Base-by-base conservation (phyloP, 2,888 invertebrate genomes). In the Gibbula magus region DNA sequence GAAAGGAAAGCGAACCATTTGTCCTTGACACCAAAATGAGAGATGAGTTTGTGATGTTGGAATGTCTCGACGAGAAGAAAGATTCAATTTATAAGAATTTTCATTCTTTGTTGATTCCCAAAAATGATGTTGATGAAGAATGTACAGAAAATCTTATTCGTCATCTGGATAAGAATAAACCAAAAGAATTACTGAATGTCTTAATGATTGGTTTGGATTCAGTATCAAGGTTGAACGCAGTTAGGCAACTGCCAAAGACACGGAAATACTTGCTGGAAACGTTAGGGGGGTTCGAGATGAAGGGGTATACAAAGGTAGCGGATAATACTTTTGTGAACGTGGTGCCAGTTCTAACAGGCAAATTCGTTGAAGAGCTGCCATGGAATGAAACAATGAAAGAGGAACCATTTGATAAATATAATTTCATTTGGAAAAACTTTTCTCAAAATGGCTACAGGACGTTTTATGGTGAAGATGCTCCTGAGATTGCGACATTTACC, bases 281-380 rank as follows among this genome's bases (percentile, higher is more conserved):
- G 22, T 93, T 96, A 82, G 94, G 94, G n/a, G 95, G 95, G 66
- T 94, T 96, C 74, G 97, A 97, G 91, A 94, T 98, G 91, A 93
- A 96, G 85, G 98, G 98, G 7, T 97, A 97, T 92, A 97, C 96
- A 91, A 98, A 98, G 94, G 96, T 98, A 8, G 98, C 95, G 2
- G 98, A 98, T 92, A 98, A 98, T 92, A 98, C 98, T 0, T 97
- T 96, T 91, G 97, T 97, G 0, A 98, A 98, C 92, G 91, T 98
- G 81, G 94, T 96, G 8, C 96, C 98, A 0, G 94, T 96, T 78
- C 93, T 97, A 13, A 95, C 70, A 2, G 85, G 85, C 2, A 80
- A 75, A 39, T 82, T 73, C 54, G 25, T 78, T 20, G 75, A 75
- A 16, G 85, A 85, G 13, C 45, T 81, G 1, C 78, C 82, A 0